Evolutionary conservation across 2,113 vertebrate genomes (phyloP).

Genomic region (Trochalopteron elliotii): DNA sequence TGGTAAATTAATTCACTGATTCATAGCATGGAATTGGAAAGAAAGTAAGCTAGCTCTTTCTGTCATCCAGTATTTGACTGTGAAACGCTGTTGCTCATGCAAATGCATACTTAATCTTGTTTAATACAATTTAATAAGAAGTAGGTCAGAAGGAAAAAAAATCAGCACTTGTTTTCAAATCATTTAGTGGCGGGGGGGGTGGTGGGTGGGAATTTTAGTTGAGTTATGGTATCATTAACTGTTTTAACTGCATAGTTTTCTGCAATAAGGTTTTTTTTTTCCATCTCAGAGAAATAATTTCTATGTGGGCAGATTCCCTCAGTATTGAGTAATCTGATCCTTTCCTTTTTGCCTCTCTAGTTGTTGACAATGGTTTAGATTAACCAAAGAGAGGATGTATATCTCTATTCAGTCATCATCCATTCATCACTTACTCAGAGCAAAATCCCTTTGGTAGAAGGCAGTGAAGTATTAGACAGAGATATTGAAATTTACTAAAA

Average conservation of each 20-base stretch:
- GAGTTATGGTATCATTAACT: not conserved
- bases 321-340: not conserved
- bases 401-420: not conserved
- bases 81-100: conserved; percentile 21
- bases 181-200: not conserved
- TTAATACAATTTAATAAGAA: conserved; percentile 58
- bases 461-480: not conserved
- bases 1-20: conserved; percentile 55
- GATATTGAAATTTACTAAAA: not conserved
- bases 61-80: conserved; percentile 42
- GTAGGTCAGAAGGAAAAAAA: conserved; percentile 22
- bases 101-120: conserved; percentile 42
- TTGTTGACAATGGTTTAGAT: not conserved
- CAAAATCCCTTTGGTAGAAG: not conserved
- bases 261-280: not conserved
- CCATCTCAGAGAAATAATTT: not conserved
- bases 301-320: not conserved
- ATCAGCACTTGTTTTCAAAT: conserved; percentile 13
- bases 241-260: not conserved
- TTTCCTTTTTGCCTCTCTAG: not conserved
- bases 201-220: not conserved
- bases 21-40: conserved; percentile 31
- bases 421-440: not conserved
- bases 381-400: not conserved
- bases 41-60: conserved; percentile 33